Evolutionary conservation across 37 sponge, comb jelly and placozoan species (phyloP).

Genomic region (Aplysina aerophoba): DNA sequence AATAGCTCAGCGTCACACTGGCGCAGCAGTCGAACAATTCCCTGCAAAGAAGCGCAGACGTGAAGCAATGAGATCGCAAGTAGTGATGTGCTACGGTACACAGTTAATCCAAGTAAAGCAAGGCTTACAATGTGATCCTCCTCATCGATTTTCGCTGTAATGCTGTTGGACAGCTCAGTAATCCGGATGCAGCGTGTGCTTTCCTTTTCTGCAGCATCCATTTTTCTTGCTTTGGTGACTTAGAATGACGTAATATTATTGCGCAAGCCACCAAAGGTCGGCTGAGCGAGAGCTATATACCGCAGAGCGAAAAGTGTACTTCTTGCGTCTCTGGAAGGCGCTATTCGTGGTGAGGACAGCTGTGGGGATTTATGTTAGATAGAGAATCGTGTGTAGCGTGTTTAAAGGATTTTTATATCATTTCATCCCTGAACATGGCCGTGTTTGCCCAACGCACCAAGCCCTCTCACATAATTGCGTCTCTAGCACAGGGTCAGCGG

Average conservation of each 20-base stretch:
- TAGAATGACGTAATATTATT: not conserved
- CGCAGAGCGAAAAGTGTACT: too few species aligned
- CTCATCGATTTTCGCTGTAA: slow-evolving; percentile 53
- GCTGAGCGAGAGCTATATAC: too few species aligned
- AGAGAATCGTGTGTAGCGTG: too few species aligned
- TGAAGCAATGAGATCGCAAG: not conserved
- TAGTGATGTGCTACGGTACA: not conserved
- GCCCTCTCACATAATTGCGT: too few species aligned
- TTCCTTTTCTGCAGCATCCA: not conserved
- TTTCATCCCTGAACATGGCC: too few species aligned
- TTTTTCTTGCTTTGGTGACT: not conserved
- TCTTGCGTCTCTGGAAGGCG: too few species aligned
- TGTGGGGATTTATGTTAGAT: too few species aligned
- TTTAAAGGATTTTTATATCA: too few species aligned
- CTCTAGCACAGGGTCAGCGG: too few species aligned
- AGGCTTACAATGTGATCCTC: slow-evolving; percentile 41
- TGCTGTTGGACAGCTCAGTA: slow-evolving; percentile 65
- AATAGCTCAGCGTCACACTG: slow-evolving; percentile 73
- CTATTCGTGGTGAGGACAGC: too few species aligned
- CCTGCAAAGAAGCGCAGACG: slow-evolving; percentile 20
- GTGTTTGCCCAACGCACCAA: too few species aligned
- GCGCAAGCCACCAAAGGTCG: too few species aligned
- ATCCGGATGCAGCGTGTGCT: slow-evolving; percentile 18
- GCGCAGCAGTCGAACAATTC: slow-evolving; percentile 51
- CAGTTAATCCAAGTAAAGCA: not conserved